phyloP scores from a whole-genome alignment of 2,797 vertebrate genomes.

The Falco columbarius region DNA sequence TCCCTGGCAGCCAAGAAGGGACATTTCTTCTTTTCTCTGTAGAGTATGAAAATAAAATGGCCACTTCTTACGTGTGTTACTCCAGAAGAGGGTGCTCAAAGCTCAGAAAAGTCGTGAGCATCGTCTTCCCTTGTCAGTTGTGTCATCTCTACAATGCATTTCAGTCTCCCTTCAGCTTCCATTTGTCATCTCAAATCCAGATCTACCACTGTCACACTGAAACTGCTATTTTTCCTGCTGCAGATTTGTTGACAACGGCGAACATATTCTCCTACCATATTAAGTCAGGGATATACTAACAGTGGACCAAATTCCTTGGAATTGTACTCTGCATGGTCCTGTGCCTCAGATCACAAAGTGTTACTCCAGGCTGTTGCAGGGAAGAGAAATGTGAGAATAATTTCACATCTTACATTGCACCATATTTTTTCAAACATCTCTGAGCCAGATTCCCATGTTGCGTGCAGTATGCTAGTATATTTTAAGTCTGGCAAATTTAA shows the following conservation, averaged over 20 bases:
- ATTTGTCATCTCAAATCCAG: not conserved
- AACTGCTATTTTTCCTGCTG: not conserved
- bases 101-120: not conserved
- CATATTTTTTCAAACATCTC: not conserved
- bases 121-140: not conserved
- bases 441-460: not conserved
- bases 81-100: slow-evolving; percentile 12
- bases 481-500: not conserved
- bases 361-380: not conserved
- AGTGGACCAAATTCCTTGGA: not conserved
- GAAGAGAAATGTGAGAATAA: not conserved
- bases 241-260: not conserved
- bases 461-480: not conserved
- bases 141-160: not conserved
- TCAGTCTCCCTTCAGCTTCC: not conserved
- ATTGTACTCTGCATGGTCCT: not conserved
- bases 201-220: not conserved
- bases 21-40: not conserved
- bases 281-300: not conserved
- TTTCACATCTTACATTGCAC: not conserved
- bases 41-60: not conserved
- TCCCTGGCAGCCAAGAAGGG: not conserved
- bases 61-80: not conserved
- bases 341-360: not conserved
- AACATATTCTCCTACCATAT: not conserved